Conservation (phyloP, 1,140 invertebrate genomes). For the Cotesia typhae region DNA sequence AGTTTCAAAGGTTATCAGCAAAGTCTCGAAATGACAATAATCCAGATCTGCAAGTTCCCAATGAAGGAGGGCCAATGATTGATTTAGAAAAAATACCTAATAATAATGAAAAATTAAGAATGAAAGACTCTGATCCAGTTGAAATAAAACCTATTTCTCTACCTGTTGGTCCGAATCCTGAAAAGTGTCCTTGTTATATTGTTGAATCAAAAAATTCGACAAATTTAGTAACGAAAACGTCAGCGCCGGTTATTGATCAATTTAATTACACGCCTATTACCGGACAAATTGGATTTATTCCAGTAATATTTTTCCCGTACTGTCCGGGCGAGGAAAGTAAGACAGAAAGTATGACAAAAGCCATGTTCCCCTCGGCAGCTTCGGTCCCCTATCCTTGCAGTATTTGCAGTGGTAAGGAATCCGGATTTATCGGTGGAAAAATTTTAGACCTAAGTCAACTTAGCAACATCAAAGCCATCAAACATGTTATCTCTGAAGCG, state of each 20-base stretch:
- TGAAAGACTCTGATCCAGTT: constrained; percentile 39
- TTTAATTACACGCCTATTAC: constrained; percentile 1
- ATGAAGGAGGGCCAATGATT: background rate
- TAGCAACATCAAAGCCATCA: constrained; percentile 47
- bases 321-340: constrained; percentile 65
- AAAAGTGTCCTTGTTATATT: constrained; percentile 55
- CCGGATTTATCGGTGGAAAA: constrained; percentile 38
- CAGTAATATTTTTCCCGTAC: constrained; percentile 70
- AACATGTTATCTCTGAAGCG: constrained; percentile 43
- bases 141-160: constrained; percentile 49
- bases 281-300: constrained; percentile 67
- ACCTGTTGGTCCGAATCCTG: constrained; percentile 50
- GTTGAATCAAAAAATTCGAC: constrained; percentile 48
- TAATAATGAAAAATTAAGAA: constrained; percentile 34
- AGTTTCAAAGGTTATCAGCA: background rate
- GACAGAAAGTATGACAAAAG: constrained; percentile 60
- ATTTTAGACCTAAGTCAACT: constrained; percentile 46
- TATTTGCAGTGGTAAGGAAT: constrained; percentile 39
- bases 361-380: constrained; percentile 69
- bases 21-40: background rate
- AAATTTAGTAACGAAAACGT: constrained; percentile 35
- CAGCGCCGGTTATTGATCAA: constrained; percentile 37
- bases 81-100: constrained; percentile 13
- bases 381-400: constrained; percentile 59
- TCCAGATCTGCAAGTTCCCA: background rate